A percentile compares a stretch with the other conserved stretches of the same genome.
Conservation (phyloP, 2,797 vertebrate species). For the Leptoclinus maculatus region DNA sequence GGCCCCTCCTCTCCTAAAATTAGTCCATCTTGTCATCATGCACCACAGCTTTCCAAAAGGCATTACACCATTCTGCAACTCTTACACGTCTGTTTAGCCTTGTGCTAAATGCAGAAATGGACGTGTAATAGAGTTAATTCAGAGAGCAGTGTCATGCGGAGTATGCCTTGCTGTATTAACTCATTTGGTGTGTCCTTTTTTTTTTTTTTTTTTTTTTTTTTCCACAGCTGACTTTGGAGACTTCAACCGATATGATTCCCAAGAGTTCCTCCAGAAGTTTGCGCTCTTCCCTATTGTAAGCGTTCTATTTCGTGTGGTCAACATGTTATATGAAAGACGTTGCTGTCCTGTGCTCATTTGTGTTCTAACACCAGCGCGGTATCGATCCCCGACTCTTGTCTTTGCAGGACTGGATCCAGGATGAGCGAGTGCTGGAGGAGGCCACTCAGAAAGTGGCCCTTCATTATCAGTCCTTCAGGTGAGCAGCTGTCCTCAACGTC, state of each 20-base stretch:
- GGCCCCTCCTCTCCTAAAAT: constrained; percentile 68
- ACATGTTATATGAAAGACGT: neutral
- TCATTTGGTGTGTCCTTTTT: constrained; percentile 11
- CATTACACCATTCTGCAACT: constrained; percentile 49
- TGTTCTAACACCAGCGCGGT: neutral
- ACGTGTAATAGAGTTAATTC: constrained; percentile 23
- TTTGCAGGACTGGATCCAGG: constrained; percentile 94
- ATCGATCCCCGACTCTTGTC: constrained; percentile 22
- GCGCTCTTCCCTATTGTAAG: constrained; percentile 97
- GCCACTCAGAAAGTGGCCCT: constrained; percentile 97
- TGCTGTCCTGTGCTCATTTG: neutral
- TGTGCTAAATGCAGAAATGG: constrained; percentile 34
- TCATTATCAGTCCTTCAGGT: constrained; percentile 96
- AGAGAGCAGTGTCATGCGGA: neutral
- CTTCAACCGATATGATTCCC: constrained; percentile 96
- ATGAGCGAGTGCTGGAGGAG: constrained; percentile 96
- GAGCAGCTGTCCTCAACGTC: constrained; percentile 40
- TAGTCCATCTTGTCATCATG: constrained; percentile 58
- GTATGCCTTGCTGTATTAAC: neutral
- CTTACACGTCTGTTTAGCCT: constrained; percentile 28
- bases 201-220: neutral
- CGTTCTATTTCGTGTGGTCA: constrained; percentile 1
- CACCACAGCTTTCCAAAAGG: constrained; percentile 34
- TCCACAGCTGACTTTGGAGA: constrained; percentile 96
- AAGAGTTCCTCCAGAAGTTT: constrained; percentile 98